Evolutionary conservation across 2,797 vertebrate species (phyloP), one percentile per base, ranked within the genome.

Genomic region (Falco novaeseelandiae): DNA sequence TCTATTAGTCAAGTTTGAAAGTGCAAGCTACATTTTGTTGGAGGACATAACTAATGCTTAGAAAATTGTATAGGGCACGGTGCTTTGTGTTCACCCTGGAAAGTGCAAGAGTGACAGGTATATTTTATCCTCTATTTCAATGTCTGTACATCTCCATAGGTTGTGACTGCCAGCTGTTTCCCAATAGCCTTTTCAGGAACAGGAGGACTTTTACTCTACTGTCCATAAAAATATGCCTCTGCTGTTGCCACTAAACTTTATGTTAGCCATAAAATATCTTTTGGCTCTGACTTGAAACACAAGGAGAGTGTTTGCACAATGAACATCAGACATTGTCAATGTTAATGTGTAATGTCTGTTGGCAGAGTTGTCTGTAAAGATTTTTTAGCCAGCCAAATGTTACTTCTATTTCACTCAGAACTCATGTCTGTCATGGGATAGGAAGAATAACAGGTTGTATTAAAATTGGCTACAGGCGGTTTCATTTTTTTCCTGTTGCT

Each of bases 321-420:
- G 86, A 94, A 66, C 57, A 90, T 74, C 91, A 97, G 89, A 88
- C 61, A 81, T 84, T 96, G 90, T 97, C 95, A 94, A 6, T 91
- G 91, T 83, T 96, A 96, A 94, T 93, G 93, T 84, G 74, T 89
- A 96, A 95, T 93, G 62, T 92, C 74, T 97, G 91, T 91, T 97
- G 91, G 89, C 93, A 97, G 88, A 96, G 81, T 71, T 96, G 62
- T 58, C 78, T 92, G 71, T 85, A 97, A 97, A 95, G 92, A 93
- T 86, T 88, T 96, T 97, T 96, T 93, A 97, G 90, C 46, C 83
- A 95, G 89, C 90, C 89, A 95, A 96, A 96, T 97, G 89, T 96
- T 96, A 69, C 96, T 96, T 96, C 79, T 93, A 9, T 95, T 97
- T 97, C 91, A 81, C 81, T 96, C 83, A 83, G 91, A 96, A 91